These are phyloP conservation scores for Portevinia maculata DNA, from an alignment of 2,888 invertebrate species.

Conservation along the genomic window DNA sequence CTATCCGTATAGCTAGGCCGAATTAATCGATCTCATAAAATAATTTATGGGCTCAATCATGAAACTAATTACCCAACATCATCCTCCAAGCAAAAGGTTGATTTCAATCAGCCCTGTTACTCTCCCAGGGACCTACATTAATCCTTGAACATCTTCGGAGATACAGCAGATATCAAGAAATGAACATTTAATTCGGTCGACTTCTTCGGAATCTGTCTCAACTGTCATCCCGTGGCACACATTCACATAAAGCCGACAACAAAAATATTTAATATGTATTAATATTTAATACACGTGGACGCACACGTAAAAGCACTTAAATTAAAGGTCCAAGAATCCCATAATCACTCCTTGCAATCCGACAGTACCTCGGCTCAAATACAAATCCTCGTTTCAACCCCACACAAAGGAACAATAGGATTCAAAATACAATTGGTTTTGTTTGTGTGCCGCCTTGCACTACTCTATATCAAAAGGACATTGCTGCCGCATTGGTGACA, in stretches of 20 bases:
- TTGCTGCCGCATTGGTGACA: conserved; percentile 60
- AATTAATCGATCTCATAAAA: conserved; percentile 65
- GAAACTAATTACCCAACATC: conserved; percentile 65
- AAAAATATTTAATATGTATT: conserved; percentile 59
- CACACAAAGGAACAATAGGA: conserved; percentile 28
- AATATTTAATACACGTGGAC: conserved; percentile 70
- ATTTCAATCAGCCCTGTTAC: conserved; percentile 50
- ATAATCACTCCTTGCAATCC: conserved; percentile 39
- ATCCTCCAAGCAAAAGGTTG: conserved; percentile 46
- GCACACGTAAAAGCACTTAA: conserved; percentile 74
- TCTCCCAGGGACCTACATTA: conserved; percentile 31
- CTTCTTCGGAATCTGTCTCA: conserved; percentile 9
- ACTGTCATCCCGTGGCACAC: background rate
- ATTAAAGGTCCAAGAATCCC: conserved; percentile 64
- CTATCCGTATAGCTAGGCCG: conserved; percentile 11
- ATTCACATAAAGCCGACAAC: conserved; percentile 32
- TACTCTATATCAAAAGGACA: conserved; percentile 41
- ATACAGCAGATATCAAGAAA: conserved; percentile 66
- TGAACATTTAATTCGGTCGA: conserved; percentile 51
- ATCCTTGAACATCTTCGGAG: conserved; percentile 39
- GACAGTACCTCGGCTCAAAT: conserved; percentile 3
- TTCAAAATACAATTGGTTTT: conserved; percentile 28
- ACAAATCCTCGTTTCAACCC: background rate
- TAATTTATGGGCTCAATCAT: conserved; percentile 68
- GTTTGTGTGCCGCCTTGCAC: conserved; percentile 19